These are phyloP conservation scores for Rhinichthys osculus DNA, from an alignment of 2,797 vertebrate genomes.

Conservation along the genomic window DNA sequence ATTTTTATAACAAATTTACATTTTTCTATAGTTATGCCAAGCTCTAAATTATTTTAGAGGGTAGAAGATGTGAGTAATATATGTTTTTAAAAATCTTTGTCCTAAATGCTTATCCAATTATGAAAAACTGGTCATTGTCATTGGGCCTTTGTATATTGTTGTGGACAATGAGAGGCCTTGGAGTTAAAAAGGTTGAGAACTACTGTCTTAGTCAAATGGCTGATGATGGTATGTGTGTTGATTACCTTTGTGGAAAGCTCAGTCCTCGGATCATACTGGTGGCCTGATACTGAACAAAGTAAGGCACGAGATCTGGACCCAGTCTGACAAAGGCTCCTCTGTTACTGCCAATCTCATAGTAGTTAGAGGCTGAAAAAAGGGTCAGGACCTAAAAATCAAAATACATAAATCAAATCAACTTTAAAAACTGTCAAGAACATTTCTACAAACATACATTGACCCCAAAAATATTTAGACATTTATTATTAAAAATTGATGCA, in stretches of 20 bases:
- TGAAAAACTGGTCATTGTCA: neutral
- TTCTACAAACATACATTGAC: neutral
- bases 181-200: neutral
- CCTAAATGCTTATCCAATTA: neutral
- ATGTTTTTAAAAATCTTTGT: neutral
- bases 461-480: neutral
- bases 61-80: neutral
- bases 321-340: slow-evolving; percentile 92
- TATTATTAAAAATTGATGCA: neutral
- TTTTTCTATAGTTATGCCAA: neutral
- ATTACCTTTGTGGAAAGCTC: slow-evolving; percentile 86
- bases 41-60: neutral
- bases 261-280: slow-evolving; percentile 85
- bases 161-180: neutral
- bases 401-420: neutral
- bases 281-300: slow-evolving; percentile 92
- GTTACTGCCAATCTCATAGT: slow-evolving; percentile 95
- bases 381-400: slow-evolving; percentile 74
- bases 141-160: neutral
- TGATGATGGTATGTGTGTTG: neutral
- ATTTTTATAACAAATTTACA: neutral
- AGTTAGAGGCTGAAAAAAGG: slow-evolving; percentile 87
- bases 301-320: slow-evolving; percentile 88
- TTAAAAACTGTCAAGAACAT: neutral
- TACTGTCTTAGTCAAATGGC: neutral